phyloP scores from a whole-genome alignment of 2,888 invertebrate species.

The Spatulosminthurus flaviceps region DNA sequence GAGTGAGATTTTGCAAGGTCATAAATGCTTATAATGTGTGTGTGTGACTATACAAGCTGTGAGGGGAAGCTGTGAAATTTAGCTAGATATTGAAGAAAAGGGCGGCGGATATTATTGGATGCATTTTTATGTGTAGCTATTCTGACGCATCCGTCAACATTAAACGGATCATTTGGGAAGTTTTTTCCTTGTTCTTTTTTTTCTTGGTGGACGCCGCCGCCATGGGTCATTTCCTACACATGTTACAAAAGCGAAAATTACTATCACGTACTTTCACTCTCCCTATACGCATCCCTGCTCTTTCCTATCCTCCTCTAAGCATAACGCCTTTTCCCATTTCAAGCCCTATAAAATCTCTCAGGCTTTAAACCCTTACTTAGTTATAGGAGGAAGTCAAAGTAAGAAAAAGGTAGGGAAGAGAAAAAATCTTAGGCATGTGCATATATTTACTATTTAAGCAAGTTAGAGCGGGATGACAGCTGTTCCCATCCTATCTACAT shows the following conservation, averaged over 20 bases:
- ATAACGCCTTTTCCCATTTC: background rate
- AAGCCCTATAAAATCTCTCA: too few relatives aligned
- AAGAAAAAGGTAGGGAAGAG: background rate
- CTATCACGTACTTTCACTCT: slow-evolving; percentile 31
- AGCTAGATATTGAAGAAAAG: background rate
- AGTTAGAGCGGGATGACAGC: slow-evolving; percentile 20
- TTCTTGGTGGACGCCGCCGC: too few relatives aligned
- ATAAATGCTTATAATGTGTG: background rate
- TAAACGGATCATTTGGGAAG: slow-evolving; percentile 51
- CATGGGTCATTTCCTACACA: slow-evolving; percentile 53
- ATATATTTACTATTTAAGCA: too few relatives aligned
- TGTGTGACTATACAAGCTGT: too few relatives aligned
- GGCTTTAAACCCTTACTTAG: too few relatives aligned
- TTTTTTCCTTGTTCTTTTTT: slow-evolving; percentile 38
- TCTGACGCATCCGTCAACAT: slow-evolving; percentile 39
- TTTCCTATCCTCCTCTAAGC: background rate
- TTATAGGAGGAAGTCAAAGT: background rate
- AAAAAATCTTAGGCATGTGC: too few relatives aligned
- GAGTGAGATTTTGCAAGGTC: background rate
- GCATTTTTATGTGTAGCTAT: background rate
- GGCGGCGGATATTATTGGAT: too few relatives aligned
- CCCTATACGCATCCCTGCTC: background rate
- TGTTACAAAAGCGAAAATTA: slow-evolving; percentile 48
- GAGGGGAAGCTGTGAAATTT: slow-evolving; percentile 21
- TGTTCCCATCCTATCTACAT: slow-evolving; percentile 2